Conservation (phyloP, 2,113 vertebrate genomes). For the Periophthalmodon schlosseri region DNA sequence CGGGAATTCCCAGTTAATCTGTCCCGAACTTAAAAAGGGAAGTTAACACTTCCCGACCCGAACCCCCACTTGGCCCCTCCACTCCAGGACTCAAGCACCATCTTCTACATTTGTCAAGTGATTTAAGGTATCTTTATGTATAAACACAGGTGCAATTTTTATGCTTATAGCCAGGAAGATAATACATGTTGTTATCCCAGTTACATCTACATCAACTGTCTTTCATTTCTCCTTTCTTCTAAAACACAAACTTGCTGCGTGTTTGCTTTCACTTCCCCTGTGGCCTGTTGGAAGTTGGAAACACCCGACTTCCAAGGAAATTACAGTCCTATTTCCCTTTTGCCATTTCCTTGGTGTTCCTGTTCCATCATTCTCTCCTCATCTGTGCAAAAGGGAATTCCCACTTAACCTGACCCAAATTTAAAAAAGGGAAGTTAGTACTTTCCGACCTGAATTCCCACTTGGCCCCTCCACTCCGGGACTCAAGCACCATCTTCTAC, state of each 20-base stretch:
- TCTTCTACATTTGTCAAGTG: conserved; percentile 61
- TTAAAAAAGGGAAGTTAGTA: conserved; percentile 48
- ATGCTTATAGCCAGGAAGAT: not conserved
- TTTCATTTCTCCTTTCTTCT: conserved; percentile 31
- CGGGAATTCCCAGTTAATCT: conserved; percentile 74
- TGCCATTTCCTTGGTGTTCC: conserved; percentile 75
- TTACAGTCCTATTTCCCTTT: conserved; percentile 50
- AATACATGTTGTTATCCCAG: not conserved
- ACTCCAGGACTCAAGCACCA: conserved; percentile 49
- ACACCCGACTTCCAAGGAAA: too few species aligned
- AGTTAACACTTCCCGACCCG: conserved; percentile 65
- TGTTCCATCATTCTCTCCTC: conserved; percentile 64
- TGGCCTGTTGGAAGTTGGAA: conserved; percentile 25
- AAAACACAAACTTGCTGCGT: conserved; percentile 32
- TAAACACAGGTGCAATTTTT: too few species aligned
- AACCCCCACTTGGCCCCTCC: conserved; percentile 54
- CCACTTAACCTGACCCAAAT: conserved; percentile 63
- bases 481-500: conserved; percentile 54
- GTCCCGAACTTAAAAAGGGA: conserved; percentile 40
- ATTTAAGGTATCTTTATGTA: conserved; percentile 46
- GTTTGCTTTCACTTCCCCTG: conserved; percentile 57
- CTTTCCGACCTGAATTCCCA: conserved; percentile 65
- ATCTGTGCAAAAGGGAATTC: conserved; percentile 63
- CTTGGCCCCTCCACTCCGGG: conserved; percentile 53
- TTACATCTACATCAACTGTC: conserved; percentile 10